Base-by-base conservation (phyloP, 2,797 vertebrate species). In the Girardinus metallicus region DNA sequence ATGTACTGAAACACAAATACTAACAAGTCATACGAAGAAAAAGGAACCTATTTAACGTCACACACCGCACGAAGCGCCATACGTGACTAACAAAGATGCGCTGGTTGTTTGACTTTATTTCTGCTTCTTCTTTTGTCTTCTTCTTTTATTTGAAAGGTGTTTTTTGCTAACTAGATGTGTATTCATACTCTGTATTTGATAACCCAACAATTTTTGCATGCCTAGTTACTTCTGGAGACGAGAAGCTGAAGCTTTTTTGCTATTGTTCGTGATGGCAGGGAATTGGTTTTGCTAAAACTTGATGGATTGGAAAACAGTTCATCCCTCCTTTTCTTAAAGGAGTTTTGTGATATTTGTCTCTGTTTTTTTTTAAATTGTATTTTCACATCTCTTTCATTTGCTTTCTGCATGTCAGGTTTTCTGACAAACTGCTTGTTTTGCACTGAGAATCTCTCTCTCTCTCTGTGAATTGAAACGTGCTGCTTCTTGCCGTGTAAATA, bases 141-240 rank as follows among this genome's bases (percentile, higher is more conserved):
- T 64, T 79, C 83, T 88, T 92, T 78, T 85, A 84, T 85, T 74
- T 73, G 75, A 81, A 87, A 91, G 74, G 80, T 81, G 90, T 91
- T 87, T 87, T 93, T 93, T 90, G 92, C 92, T 91, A 60, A 83
- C 80, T 95, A 92, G 92, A 92, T 95, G 95, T 95, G 91, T 93
- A 92, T 94, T 95, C 89, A 93, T 93, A 93, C 87, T 89, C 81
- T 90, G 94, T 95, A 95, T 95, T 95, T 95, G 90, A 95, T 94
- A 95, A 92, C 91, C 91, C 83, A 29, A 89, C 83, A 89, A 85
- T 92, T 93, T 94, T 94, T 96, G 95, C 95, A 96, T 96, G 95
- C 93, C 90, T 88, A 92, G 46, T 90, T 90, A 91, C 84, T 94
- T 91, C 89, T 79, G 85, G 92, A 91, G 85, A 92, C 74, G 80